Evolutionary conservation across 2,113 vertebrate species (phyloP).

Genomic region (Carassius gibelio): DNA sequence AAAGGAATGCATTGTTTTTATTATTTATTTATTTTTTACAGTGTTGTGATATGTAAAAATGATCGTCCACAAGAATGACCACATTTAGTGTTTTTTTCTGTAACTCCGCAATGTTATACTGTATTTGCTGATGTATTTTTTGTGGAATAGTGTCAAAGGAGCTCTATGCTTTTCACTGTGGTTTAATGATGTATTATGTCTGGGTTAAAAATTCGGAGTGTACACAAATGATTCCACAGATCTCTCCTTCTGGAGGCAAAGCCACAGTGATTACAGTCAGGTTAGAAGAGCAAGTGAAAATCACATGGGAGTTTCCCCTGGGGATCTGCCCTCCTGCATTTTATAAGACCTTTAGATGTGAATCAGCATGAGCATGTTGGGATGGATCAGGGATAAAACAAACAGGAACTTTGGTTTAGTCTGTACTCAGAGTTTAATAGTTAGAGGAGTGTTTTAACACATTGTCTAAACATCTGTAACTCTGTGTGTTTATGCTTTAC

Average conservation of each 20-base stretch:
- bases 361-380: not conserved
- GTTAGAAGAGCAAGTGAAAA: slow-evolving; percentile 34
- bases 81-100: not conserved
- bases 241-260: slow-evolving; percentile 36
- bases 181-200: not conserved
- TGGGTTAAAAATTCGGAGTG: not conserved
- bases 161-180: slow-evolving; percentile 13
- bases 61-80: not conserved
- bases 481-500: not conserved
- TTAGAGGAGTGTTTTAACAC: not conserved
- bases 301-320: slow-evolving; percentile 42
- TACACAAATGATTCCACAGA: slow-evolving; percentile 34
- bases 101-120: not conserved
- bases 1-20: not conserved
- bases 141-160: not conserved
- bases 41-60: not conserved
- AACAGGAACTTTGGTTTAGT: not conserved
- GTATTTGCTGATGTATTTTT: too few relatives aligned
- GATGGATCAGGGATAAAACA: not conserved
- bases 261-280: slow-evolving; percentile 45
- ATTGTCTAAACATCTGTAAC: not conserved
- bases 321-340: not conserved
- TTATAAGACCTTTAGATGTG: not conserved
- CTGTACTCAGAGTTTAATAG: too few relatives aligned
- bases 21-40: not conserved